Evolutionary conservation across 1,140 invertebrate genomes (phyloP), one percentile per base, ranked within the genome.

Genomic region (Zaprionus africanus): DNA sequence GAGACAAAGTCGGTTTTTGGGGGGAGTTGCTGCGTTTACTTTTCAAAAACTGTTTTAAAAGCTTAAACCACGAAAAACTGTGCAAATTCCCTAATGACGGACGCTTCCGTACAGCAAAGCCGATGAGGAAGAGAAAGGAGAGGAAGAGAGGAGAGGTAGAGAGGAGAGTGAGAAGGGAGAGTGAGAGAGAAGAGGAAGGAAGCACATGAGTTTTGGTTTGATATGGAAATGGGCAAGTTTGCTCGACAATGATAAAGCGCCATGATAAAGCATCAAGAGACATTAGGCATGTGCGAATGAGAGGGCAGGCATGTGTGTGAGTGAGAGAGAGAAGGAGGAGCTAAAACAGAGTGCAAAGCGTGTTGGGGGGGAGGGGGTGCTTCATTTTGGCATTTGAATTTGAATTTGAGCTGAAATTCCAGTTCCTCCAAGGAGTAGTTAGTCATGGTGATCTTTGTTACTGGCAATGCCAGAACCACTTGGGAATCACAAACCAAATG

Each of bases 71-170:
- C 78, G 46, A 69, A 90, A 85, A 84, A 81, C 75, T 88, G 85
- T 69, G 82, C 81, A 90, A 90, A 90, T 88, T 88, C 84, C 84
- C 85, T 88, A 88, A 88, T 88, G 85, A 88, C 85, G 76, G 67
- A 63, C 36, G 58, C 59, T 61, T 76, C 46, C 58, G 34, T 17
- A 61, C 65, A 71, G 36, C 60, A 71, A 72, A 71, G 68, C 54
- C 54, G 31, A 41, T n/a, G 31, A 19, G 28, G 28, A 46, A 62
- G 22, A 36, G 43, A 17, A 19, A 38, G 13, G 19, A 31, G 28
- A 31, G 28, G 5, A 5, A 26, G 26, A 6, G 26, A 31, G 19
- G 34, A 70, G 36, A 24, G 13, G 38, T 24, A 22, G 36, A 38
- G 13, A 49, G 28, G 24, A 4, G 57, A 56, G 31, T 5, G 31